Evolutionary conservation across 2,888 invertebrate species (phyloP).

Genomic region (Labia minor): DNA sequence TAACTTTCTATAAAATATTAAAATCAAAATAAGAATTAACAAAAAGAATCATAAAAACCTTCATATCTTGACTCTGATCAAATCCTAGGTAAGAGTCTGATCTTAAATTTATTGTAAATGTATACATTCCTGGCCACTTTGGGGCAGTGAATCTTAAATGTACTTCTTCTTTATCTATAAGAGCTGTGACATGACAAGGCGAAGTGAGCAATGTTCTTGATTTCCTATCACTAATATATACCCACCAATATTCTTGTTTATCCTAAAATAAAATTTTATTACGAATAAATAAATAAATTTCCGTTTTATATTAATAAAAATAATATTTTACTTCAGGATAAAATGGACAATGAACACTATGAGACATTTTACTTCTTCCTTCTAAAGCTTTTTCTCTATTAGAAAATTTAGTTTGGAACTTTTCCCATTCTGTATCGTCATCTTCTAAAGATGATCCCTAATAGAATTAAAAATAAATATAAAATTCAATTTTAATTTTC

Average conservation of each 20-base stretch:
- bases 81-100: constrained; percentile 97
- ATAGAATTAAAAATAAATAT: not conserved
- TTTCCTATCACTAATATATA: constrained; percentile 93
- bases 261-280: constrained; percentile 39
- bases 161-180: constrained; percentile 80
- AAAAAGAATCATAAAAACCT: constrained; percentile 39
- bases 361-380: constrained; percentile 86
- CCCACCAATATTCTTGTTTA: constrained; percentile 99
- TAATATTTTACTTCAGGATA: constrained; percentile 65
- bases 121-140: constrained; percentile 81
- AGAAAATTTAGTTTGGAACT: constrained; percentile 75
- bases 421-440: constrained; percentile 89
- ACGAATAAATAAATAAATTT: no score
- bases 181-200: constrained; percentile 86
- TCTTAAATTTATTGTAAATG: constrained; percentile 82
- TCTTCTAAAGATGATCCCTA: constrained; percentile 44
- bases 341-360: constrained; percentile 93
- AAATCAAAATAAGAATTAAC: not conserved
- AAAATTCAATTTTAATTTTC: constrained; percentile 17
- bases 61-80: constrained; percentile 89
- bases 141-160: constrained; percentile 96
- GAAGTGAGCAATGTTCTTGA: constrained; percentile 81
- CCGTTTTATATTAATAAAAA: no score
- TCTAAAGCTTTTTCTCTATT: constrained; percentile 80
- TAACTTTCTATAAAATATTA: constrained; percentile 17